Evolutionary conservation across 2,113 vertebrate species (phyloP), one percentile per base, ranked within the genome.

Genomic region (Hyaena hyaena): DNA sequence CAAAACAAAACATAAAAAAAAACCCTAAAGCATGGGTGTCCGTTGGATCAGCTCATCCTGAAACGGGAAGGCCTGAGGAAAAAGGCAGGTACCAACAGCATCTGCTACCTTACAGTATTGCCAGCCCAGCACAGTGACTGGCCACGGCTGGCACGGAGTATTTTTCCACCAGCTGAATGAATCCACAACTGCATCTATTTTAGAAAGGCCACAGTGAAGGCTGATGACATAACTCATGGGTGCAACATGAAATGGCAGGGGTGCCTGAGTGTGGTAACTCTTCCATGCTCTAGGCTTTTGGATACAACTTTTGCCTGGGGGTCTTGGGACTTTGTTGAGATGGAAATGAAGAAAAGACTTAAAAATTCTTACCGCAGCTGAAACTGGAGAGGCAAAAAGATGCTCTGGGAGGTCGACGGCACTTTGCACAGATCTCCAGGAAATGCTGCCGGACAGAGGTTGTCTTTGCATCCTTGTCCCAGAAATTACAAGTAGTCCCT

Each of bases 121-220:
- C 16, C 58, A 58, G 50, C 23, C 53, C 76, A 66, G 89, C n/a
- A 48, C 31, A 24, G 39, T 28, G 61, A 14, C 53, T 14, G 24
- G 35, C 68, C 35, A 14, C 5, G 39, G 77, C 48, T 69, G 86
- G 31, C 35, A 4, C 19, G 79, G 55, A 21, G 33, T 10, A 10
- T 31, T 77, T 92, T 96, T 79, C 68, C 50, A 91, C 63, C 58
- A 73, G 69, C 24, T n/a, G 28, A 76, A 77, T 26, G 69, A 79
- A 11, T 81, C 50, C 23, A 35, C 35, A 35, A 23, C 15, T 31
- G 26, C 43, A 7, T 15, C 35, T 65, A 5, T 35, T 61, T 61
- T 50, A 26, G 35, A 55, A 33, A 68, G 93, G 48, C 39, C 65
- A 33, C 11, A 6, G 43, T 0, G 3, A n/a, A 63, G 55, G 26